A percentile compares a stretch with the other conserved stretches of the same genome.
These are phyloP conservation scores for Pinctada fucata DNA, from an alignment of 2,888 invertebrate genomes.

Conservation along the genomic window DNA sequence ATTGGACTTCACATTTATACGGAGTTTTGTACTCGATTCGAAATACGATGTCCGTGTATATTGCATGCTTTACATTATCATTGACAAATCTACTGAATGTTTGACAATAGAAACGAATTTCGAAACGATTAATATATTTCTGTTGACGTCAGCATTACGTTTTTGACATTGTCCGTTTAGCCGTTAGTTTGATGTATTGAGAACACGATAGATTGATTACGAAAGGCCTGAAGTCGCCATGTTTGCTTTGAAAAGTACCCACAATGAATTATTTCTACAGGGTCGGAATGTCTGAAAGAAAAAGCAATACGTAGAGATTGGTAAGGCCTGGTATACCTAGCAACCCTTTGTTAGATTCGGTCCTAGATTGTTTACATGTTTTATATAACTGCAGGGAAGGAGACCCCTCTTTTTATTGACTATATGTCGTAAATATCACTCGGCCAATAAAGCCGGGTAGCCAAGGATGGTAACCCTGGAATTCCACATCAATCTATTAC, in stretches of 20 bases:
- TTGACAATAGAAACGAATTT: too few relatives aligned
- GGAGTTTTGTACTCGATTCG: too few relatives aligned
- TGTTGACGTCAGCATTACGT: neutral
- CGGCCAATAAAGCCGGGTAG: constrained; percentile 21
- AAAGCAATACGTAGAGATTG: constrained; percentile 15
- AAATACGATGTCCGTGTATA: too few relatives aligned
- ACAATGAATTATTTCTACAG: neutral
- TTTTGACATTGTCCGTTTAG: neutral
- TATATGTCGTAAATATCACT: constrained; percentile 19
- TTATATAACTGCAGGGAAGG: constrained; percentile 23
- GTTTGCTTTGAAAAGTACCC: constrained; percentile 14
- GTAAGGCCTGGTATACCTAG: constrained; percentile 14
- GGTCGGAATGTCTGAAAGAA: constrained; percentile 12
- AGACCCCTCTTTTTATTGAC: constrained; percentile 27
- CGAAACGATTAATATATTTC: too few relatives aligned
- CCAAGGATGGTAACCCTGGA: constrained; percentile 16
- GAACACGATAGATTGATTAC: neutral
- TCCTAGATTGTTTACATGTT: constrained; percentile 25
- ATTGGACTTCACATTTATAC: too few relatives aligned
- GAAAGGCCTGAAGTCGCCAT: neutral
- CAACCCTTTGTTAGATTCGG: constrained; percentile 25
- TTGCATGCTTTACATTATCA: too few relatives aligned
- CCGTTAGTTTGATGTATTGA: constrained; percentile 2
- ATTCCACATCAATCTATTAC: constrained; percentile 22
- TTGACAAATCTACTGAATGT: too few relatives aligned